Conservation (phyloP, 2,888 invertebrate species). For the Lydus trimaculatus region DNA sequence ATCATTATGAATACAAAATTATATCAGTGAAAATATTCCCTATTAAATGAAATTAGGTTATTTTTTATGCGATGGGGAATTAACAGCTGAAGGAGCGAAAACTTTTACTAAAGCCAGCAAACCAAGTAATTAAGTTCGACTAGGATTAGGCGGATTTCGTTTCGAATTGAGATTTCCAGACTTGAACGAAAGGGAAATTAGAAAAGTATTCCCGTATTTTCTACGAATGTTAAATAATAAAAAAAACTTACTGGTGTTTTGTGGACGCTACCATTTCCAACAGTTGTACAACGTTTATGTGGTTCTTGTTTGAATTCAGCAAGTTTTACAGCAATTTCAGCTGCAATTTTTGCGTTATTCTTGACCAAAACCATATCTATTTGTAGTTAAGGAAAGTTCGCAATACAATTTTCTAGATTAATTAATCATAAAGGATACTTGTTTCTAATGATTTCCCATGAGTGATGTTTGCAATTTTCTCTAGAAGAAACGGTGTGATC, state of each 20-base stretch:
- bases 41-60: too few species aligned
- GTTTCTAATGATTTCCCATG: constrained; percentile 81
- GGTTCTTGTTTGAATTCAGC: constrained; percentile 54
- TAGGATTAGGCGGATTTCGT: constrained; percentile 1
- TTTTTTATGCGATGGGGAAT: not conserved
- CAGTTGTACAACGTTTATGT: constrained; percentile 18
- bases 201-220: not conserved
- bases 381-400: constrained; percentile 31
- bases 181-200: not conserved
- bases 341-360: constrained; percentile 89
- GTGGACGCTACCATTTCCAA: constrained; percentile 4
- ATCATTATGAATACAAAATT: too few species aligned
- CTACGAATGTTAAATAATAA: not conserved
- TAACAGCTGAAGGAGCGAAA: not conserved
- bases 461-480: constrained; percentile 80
- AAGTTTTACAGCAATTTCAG: constrained; percentile 77
- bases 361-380: constrained; percentile 89
- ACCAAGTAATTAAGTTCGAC: constrained; percentile 10
- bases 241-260: constrained; percentile 35
- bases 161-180: not conserved
- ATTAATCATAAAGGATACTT: constrained; percentile 74
- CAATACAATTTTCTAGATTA: not conserved
- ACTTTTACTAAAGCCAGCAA: not conserved
- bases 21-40: too few species aligned
- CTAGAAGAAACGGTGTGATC: constrained; percentile 90